Conservation (phyloP, 2,113 vertebrate species). For the Eclectus roratus region DNA sequence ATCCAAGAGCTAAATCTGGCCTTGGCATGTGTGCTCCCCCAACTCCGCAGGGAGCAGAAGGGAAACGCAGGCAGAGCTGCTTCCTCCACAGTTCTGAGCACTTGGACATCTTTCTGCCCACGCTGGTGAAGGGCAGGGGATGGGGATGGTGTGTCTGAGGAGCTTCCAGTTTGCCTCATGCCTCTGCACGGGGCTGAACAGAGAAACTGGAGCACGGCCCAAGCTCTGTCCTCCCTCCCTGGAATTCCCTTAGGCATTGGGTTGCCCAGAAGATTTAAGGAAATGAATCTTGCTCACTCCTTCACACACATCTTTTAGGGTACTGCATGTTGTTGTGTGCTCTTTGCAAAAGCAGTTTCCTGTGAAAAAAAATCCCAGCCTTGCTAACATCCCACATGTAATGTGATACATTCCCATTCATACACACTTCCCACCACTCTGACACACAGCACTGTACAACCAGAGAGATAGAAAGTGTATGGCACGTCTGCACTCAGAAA, state of each 20-base stretch:
- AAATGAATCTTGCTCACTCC: not conserved
- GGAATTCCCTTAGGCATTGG: not conserved
- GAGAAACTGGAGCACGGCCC: not conserved
- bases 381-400: conserved; percentile 52
- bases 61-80: not conserved
- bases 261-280: conserved; percentile 15
- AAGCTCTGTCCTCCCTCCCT: not conserved
- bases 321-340: conserved; percentile 14
- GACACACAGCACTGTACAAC: conserved; percentile 1
- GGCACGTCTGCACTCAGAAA: conserved; percentile 12
- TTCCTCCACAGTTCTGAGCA: conserved; percentile 26
- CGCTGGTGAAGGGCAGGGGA: not conserved
- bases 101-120: not conserved
- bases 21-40: not conserved
- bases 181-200: not conserved
- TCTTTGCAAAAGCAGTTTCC: conserved; percentile 51
- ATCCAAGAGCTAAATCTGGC: conserved; percentile 61
- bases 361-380: conserved; percentile 56
- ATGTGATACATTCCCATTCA: conserved; percentile 48
- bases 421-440: conserved; percentile 51
- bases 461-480: not conserved
- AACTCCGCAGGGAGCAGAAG: not conserved
- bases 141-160: not conserved
- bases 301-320: conserved; percentile 12
- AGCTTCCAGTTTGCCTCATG: not conserved